Evolutionary conservation across 2,797 vertebrate genomes (phyloP).

Genomic region (Propithecus perrieri): DNA sequence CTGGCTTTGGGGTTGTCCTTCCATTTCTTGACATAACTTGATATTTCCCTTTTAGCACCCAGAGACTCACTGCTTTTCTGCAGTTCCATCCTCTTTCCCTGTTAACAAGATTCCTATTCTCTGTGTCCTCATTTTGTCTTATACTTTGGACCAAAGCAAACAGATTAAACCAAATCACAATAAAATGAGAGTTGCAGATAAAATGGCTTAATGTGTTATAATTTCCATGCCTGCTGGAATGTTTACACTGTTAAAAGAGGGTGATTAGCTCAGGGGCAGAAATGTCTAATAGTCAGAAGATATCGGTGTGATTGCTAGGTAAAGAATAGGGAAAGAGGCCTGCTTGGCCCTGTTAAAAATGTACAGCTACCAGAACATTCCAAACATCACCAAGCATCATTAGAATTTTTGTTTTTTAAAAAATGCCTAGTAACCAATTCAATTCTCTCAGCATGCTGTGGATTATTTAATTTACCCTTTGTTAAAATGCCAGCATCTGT

Average conservation of each 20-base stretch:
- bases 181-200: slow-evolving; percentile 3
- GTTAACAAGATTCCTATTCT: not conserved
- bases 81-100: not conserved
- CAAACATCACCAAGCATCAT: not conserved
- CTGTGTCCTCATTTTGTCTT: not conserved
- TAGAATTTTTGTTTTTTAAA: not conserved
- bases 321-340: not conserved
- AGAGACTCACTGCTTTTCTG: not conserved
- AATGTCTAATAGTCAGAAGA: not conserved
- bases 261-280: not conserved
- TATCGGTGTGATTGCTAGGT: not conserved
- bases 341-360: not conserved
- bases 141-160: slow-evolving; percentile 12
- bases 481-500: slow-evolving; percentile 74
- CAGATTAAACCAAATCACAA: not conserved
- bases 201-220: not conserved
- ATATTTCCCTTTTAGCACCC: not conserved
- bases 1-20: not conserved
- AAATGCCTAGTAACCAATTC: slow-evolving; percentile 50
- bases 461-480: slow-evolving; percentile 77
- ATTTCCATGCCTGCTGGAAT: slow-evolving; percentile 20
- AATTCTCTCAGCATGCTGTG: slow-evolving; percentile 37
- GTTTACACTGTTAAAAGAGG: slow-evolving; percentile 2
- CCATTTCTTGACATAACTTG: not conserved
- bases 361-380: not conserved